A percentile compares a stretch with the other conserved stretches of the same genome.
Evolutionary conservation across 2,888 invertebrate genomes (phyloP).

Genomic region (Silvanus unidentatus): DNA sequence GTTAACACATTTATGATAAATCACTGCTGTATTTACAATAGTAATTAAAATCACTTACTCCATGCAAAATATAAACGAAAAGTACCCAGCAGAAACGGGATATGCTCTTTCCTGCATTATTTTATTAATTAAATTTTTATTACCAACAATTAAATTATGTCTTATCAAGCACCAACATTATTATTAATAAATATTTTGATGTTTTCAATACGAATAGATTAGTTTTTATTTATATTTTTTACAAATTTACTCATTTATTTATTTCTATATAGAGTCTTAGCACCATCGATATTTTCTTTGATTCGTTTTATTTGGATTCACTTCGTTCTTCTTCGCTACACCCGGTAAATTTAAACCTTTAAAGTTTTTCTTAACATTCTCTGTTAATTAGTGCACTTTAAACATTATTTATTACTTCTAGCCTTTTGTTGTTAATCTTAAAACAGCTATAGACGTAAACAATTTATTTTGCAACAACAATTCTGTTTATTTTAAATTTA

Average conservation of each 20-base stretch:
- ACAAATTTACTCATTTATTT: slow-evolving; percentile 23
- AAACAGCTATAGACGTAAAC: too few species aligned
- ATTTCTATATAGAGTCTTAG: slow-evolving; percentile 21
- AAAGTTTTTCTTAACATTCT: too few species aligned
- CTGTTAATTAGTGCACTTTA: too few species aligned
- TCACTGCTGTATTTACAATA: slow-evolving; percentile 1
- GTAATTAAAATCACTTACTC: slow-evolving; percentile 21
- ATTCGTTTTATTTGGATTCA: slow-evolving; percentile 11
- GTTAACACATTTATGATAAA: background rate
- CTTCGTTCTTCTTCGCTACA: slow-evolving; percentile 13
- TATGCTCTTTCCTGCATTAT: slow-evolving; percentile 29
- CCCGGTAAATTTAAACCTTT: slow-evolving; percentile 11
- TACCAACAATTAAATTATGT: slow-evolving; percentile 17
- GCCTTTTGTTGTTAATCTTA: too few species aligned
- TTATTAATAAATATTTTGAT: slow-evolving; percentile 13
- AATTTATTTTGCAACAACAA: too few species aligned
- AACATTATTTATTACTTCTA: too few species aligned
- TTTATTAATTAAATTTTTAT: slow-evolving; percentile 19
- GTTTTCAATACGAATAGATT: slow-evolving; percentile 8
- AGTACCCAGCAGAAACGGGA: slow-evolving; percentile 18
- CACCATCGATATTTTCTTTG: slow-evolving; percentile 27
- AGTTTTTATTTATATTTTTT: slow-evolving; percentile 12
- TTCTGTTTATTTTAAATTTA: too few species aligned
- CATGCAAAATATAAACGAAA: slow-evolving; percentile 24
- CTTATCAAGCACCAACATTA: slow-evolving; percentile 16